Base-by-base conservation (phyloP, 1,140 invertebrate genomes). In the Polypedilum pembai region DNA sequence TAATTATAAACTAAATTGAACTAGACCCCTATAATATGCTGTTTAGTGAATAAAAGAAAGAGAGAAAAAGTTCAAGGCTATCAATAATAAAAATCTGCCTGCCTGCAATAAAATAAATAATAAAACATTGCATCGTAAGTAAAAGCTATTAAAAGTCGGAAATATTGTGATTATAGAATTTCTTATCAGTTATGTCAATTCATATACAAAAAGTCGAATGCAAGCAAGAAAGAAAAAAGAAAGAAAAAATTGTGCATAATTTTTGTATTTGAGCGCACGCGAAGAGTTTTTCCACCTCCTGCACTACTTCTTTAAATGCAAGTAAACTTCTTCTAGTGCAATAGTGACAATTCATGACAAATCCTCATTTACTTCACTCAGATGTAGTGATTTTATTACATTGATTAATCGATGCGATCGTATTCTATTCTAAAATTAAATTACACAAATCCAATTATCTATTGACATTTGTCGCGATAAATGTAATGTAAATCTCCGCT, bases 101-200 rank as follows among this genome's bases (percentile, higher is more conserved):
- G n/a, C 45, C 12, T 56, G 45, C 45, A 56, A 56, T 4, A 45
- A 56, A n/a, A 56, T 56, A 56, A n/a, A 56, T n/a, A 56, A 56
- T 56, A 56, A n/a, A 12, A 56, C 12, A 56, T 56, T 56, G 45
- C 45, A 56, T 56, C n/a, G 45, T 56, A 56, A 56, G 45, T 56
- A 56, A n/a, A 56, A 15, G n/a, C 45, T 33, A 33, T 33, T 33
- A 33, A 33, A 33, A 33, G 24, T 56, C 45, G 45, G 45, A 56
- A 56, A 56, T 56, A 56, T 56, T n/a, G 12, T n/a, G 12, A 56
- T 56, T n/a, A 15, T 56, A 15, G 24, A 33, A 5, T 33, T 56
- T 56, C 45, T 56, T 56, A 56, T 56, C 45, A 56, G 24, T 33
- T 33, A 33, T 33, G 24, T 33, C 24, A 33, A 33, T 33, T 33